Evolutionary conservation across 2,113 vertebrate genomes (phyloP).

Genomic region (Cyrtonyx montezumae): DNA sequence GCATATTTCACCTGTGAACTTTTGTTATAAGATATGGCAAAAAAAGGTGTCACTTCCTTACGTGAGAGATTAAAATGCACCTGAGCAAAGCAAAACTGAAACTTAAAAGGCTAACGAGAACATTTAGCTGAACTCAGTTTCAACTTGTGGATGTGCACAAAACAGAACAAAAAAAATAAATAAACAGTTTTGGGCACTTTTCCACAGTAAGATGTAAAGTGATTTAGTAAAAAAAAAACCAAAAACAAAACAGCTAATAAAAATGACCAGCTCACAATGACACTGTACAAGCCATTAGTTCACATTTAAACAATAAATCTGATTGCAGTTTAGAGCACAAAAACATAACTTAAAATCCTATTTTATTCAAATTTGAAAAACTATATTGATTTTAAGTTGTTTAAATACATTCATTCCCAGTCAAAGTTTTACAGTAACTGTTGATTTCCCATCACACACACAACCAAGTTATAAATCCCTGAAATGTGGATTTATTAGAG

Average conservation of each 20-base stretch:
- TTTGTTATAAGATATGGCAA: background rate
- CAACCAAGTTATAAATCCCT: constrained; percentile 60
- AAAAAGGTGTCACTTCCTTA: background rate
- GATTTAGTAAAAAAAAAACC: background rate
- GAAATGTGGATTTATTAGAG: constrained; percentile 67
- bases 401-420: constrained; percentile 64
- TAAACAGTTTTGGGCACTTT: constrained; percentile 1
- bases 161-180: background rate
- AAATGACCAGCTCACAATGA: background rate
- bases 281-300: constrained; percentile 38
- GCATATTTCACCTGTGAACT: background rate
- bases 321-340: constrained; percentile 36
- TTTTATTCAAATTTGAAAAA: constrained; percentile 49
- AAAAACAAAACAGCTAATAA: background rate
- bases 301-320: constrained; percentile 26
- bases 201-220: background rate
- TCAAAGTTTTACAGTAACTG: constrained; percentile 59
- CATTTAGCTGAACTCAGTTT: background rate
- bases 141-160: background rate
- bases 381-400: constrained; percentile 33
- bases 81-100: constrained; percentile 1
- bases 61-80: background rate
- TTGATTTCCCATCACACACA: constrained; percentile 37
- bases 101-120: background rate
- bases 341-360: background rate